Conservation (phyloP, 1,140 invertebrate species). For the Harpegnathos saltator region DNA sequence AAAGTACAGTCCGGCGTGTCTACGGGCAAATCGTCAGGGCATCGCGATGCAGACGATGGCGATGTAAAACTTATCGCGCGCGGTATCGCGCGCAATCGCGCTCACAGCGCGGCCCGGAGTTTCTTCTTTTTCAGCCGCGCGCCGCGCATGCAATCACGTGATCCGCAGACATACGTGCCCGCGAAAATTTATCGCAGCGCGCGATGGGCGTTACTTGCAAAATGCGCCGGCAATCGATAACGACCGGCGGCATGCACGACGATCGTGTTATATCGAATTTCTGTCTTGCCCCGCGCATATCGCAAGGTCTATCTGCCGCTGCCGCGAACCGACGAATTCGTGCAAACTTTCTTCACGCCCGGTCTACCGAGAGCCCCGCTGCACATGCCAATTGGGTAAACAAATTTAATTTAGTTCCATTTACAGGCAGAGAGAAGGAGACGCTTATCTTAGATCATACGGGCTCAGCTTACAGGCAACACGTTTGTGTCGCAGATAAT, state of each 20-base stretch:
- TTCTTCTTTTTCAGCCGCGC: constrained; percentile 68
- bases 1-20: constrained; percentile 43
- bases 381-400: constrained; percentile 54
- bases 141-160: constrained; percentile 67
- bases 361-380: constrained; percentile 36
- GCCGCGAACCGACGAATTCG: constrained; percentile 52
- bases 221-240: constrained; percentile 68
- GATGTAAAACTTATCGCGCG: constrained; percentile 69
- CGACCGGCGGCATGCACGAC: constrained; percentile 64
- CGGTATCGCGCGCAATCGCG: constrained; percentile 63
- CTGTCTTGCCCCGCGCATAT: constrained; percentile 49
- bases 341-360: constrained; percentile 52
- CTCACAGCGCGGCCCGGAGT: constrained; percentile 51
- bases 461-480: too few species aligned
- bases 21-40: constrained; percentile 47
- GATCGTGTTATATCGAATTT: constrained; percentile 70
- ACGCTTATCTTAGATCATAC: constrained; percentile 14
- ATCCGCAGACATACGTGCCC: constrained; percentile 65
- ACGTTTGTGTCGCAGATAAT: too few species aligned
- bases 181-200: constrained; percentile 70
- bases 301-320: constrained; percentile 51
- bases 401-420: constrained; percentile 55
- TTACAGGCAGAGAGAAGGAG: too few species aligned
- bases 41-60: constrained; percentile 61
- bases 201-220: constrained; percentile 62